These are phyloP conservation scores for Benthosema pterotum DNA, from an alignment of 2,797 vertebrate genomes.

Conservation along the genomic window DNA sequence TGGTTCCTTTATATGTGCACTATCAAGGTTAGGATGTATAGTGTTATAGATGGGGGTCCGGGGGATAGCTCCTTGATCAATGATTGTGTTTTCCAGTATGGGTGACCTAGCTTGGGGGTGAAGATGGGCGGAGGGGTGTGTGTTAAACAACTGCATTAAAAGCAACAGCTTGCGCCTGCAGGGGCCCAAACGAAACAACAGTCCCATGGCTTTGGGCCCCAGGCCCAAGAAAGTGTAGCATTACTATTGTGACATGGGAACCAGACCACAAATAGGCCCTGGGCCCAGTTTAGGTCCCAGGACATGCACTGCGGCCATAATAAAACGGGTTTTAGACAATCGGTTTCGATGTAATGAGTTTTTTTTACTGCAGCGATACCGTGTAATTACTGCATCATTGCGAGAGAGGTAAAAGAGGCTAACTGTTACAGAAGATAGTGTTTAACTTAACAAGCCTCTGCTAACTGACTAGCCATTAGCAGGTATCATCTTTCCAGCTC, in stretches of 20 bases:
- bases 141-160: too few species aligned
- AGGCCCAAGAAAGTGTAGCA: conserved; percentile 18
- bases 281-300: conserved; percentile 22
- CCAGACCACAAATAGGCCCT: conserved; percentile 12
- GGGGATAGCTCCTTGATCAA: too few species aligned
- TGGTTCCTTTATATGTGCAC: too few species aligned
- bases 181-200: conserved; percentile 22
- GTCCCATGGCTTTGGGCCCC: neutral
- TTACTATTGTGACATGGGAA: conserved; percentile 21
- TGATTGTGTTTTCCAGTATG: too few species aligned
- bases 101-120: too few species aligned
- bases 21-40: too few species aligned
- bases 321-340: conserved; percentile 31
- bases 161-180: conserved; percentile 64
- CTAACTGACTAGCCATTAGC: conserved; percentile 14
- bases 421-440: conserved; percentile 41
- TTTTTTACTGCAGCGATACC: conserved; percentile 37
- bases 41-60: too few species aligned
- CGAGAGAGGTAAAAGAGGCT: conserved; percentile 28
- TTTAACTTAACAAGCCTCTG: conserved; percentile 28
- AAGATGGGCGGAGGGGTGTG: too few species aligned
- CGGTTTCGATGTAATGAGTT: conserved; percentile 53
- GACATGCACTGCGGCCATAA: conserved; percentile 3
- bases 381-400: conserved; percentile 45
- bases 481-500: conserved; percentile 30